Evolutionary conservation across 2,888 invertebrate genomes (phyloP).

Genomic region (Lordiphosa andalusiaca): DNA sequence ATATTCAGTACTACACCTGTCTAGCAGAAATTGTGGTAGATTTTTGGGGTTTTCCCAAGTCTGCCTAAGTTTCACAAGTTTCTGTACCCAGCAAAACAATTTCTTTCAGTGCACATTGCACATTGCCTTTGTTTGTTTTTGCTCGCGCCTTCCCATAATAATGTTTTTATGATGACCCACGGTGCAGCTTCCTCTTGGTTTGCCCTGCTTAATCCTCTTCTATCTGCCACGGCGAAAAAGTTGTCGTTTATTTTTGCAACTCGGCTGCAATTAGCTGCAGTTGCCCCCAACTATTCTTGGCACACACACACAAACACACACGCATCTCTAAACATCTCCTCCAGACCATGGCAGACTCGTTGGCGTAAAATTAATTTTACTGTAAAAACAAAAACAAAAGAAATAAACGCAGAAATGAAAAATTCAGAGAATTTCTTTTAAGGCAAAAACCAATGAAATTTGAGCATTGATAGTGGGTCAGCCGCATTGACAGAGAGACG

Average conservation of each 20-base stretch:
- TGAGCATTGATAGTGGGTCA: constrained; percentile 74
- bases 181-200: constrained; percentile 28
- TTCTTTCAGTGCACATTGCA: constrained; percentile 7
- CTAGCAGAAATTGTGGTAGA: too few relatives aligned
- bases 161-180: constrained; percentile 74
- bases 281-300: constrained; percentile 53
- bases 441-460: constrained; percentile 64
- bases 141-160: constrained; percentile 61
- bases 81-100: not conserved
- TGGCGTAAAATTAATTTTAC: constrained; percentile 69
- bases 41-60: too few relatives aligned
- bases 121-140: constrained; percentile 60
- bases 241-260: constrained; percentile 61
- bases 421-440: constrained; percentile 18
- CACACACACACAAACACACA: constrained; percentile 30
- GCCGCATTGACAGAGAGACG: constrained; percentile 48
- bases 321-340: not conserved
- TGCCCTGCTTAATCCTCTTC: constrained; percentile 29
- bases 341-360: constrained; percentile 47
- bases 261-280: constrained; percentile 67
- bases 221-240: constrained; percentile 44
- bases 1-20: too few relatives aligned
- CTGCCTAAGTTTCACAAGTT: too few relatives aligned
- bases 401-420: constrained; percentile 7
- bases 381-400: constrained; percentile 5